Evolutionary conservation across 2,113 vertebrate species (phyloP).

Genomic region (Egretta garzetta): DNA sequence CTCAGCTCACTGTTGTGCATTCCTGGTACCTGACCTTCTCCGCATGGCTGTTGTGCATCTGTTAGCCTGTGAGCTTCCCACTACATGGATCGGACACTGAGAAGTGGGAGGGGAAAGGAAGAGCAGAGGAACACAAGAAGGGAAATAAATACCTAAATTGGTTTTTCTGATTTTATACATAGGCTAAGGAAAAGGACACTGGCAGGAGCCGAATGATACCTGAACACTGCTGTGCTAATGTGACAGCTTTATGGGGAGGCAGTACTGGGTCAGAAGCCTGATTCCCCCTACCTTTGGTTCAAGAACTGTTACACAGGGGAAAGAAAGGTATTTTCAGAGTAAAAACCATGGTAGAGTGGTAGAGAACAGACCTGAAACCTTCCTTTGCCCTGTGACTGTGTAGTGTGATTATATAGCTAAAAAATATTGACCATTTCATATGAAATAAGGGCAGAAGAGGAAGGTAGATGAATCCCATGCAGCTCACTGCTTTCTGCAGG

Average conservation of each 20-base stretch:
- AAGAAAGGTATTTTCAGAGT: background rate
- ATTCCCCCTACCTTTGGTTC: background rate
- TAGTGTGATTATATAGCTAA: background rate
- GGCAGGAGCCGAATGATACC: background rate
- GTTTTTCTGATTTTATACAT: background rate
- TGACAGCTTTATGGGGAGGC: background rate
- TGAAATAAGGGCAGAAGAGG: background rate
- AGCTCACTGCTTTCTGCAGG: background rate
- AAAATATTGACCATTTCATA: background rate
- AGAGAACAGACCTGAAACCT: background rate
- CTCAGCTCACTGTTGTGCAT: background rate
- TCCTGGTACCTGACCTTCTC: constrained; percentile 14
- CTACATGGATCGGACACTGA: background rate
- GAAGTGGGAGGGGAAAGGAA: background rate
- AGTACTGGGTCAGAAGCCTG: background rate
- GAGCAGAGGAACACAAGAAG: background rate
- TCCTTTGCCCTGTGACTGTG: background rate
- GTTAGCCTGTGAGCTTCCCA: background rate
- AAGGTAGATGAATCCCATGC: background rate
- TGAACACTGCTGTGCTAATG: background rate
- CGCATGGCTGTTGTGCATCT: background rate
- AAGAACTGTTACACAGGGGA: background rate
- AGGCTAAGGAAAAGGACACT: background rate
- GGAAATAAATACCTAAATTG: background rate
- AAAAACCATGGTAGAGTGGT: background rate